These are phyloP conservation scores for Drosophila erecta DNA, from an alignment of 1,140 invertebrate species.

Conservation along the genomic window DNA sequence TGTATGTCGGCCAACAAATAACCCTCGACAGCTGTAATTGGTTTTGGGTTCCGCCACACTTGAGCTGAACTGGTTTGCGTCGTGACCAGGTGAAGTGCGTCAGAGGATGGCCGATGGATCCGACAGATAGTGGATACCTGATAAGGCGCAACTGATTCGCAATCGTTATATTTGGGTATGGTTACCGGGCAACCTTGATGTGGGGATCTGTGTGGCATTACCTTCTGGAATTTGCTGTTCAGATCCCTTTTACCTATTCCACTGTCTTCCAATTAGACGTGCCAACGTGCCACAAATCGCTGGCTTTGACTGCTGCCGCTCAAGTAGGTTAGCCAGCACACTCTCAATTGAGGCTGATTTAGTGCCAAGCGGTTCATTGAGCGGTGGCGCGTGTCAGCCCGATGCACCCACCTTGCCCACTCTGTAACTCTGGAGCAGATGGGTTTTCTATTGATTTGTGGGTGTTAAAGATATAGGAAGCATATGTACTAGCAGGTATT, in stretches of 20 bases:
- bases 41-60: constrained; percentile 44
- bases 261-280: constrained; percentile 49
- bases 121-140: constrained; percentile 17
- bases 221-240: background rate
- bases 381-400: constrained; percentile 44
- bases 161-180: background rate
- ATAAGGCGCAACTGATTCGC: constrained; percentile 17
- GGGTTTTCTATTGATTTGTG: constrained; percentile 20
- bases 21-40: constrained; percentile 48
- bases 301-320: constrained; percentile 36
- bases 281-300: constrained; percentile 51
- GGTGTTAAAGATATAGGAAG: background rate
- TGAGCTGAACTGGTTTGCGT: constrained; percentile 69
- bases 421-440: constrained; percentile 6
- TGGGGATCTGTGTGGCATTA: constrained; percentile 11
- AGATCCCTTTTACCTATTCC: constrained; percentile 21
- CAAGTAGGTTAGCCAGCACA: constrained; percentile 52
- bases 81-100: constrained; percentile 49
- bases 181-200: constrained; percentile 19
- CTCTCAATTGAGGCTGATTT: constrained; percentile 52
- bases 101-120: constrained; percentile 43
- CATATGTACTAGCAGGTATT: background rate
- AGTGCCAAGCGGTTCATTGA: constrained; percentile 45
- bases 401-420: constrained; percentile 35
- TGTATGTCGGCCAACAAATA: constrained; percentile 47